phyloP scores from a whole-genome alignment of 2,888 invertebrate species.

The Phymatocera aterrima region DNA sequence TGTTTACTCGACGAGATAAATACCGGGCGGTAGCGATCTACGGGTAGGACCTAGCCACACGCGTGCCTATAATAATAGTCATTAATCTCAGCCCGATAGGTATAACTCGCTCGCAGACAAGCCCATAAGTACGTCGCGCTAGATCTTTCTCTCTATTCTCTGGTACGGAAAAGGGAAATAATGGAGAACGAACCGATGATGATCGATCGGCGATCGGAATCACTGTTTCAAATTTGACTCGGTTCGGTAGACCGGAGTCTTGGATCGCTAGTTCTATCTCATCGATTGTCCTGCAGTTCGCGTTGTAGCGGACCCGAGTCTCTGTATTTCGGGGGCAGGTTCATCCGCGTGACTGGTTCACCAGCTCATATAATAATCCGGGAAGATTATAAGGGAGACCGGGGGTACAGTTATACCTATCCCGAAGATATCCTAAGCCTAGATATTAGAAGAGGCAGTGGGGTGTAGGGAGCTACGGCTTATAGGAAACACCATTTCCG shows the following conservation, averaged over 20 bases:
- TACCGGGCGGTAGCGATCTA: neutral
- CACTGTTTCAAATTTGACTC: neutral
- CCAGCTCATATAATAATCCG: constrained; percentile 6
- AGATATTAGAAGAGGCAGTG: neutral
- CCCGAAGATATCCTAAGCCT: neutral
- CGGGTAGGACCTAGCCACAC: neutral
- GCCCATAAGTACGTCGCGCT: no score
- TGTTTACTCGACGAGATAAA: constrained; percentile 4
- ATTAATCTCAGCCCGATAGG: neutral
- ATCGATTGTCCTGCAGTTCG: neutral
- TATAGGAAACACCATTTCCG: constrained; percentile 12
- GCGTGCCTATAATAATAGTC: neutral
- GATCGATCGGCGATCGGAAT: no score
- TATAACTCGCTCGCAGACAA: no score
- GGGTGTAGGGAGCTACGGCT: neutral
- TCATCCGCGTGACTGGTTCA: neutral
- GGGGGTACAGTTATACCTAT: neutral
- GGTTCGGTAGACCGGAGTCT: neutral
- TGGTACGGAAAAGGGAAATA: no score
- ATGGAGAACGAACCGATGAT: no score
- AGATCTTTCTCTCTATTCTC: no score
- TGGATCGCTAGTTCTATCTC: neutral
- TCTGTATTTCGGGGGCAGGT: neutral
- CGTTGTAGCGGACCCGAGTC: neutral
- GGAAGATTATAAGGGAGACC: neutral